Evolutionary conservation across 2,113 vertebrate genomes (phyloP).

Genomic region (Oncorhynchus kisutch): DNA sequence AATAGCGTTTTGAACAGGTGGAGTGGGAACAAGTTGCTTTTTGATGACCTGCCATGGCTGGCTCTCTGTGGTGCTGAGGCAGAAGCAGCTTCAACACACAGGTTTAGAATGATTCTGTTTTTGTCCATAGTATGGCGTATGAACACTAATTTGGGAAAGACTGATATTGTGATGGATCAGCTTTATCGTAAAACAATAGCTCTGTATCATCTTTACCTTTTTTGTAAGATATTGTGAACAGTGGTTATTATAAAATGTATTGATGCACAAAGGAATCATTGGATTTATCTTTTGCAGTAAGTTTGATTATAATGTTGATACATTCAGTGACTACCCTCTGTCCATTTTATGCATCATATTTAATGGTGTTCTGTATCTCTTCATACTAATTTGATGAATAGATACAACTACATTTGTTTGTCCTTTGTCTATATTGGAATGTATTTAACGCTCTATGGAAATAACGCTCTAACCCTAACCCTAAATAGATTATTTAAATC

Average conservation of each 20-base stretch:
- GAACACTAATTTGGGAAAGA: background rate
- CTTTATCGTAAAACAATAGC: background rate
- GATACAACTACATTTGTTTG: background rate
- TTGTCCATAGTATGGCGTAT: background rate
- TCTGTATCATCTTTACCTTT: background rate
- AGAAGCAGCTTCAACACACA: conserved; percentile 14
- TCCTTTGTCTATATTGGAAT: background rate
- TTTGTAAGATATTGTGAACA: too few species aligned
- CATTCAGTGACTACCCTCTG: background rate
- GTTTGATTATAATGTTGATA: background rate
- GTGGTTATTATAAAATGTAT: too few species aligned
- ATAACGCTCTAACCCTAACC: too few species aligned
- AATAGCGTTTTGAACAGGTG: conserved; percentile 80
- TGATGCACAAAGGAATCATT: too few species aligned
- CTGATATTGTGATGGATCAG: background rate
- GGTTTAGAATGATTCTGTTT: background rate
- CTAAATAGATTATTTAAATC: too few species aligned
- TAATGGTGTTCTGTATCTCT: background rate
- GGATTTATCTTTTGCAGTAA: background rate
- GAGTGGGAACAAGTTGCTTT: conserved; percentile 79
- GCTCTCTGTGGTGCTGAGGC: conserved; percentile 20
- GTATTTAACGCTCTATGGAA: background rate
- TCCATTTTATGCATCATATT: too few species aligned
- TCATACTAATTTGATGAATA: background rate
- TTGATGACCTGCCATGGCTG: conserved; percentile 74